These are phyloP conservation scores for Trididemnum clinides DNA, from an alignment of 23 tunicate genomes.

Conservation along the genomic window DNA sequence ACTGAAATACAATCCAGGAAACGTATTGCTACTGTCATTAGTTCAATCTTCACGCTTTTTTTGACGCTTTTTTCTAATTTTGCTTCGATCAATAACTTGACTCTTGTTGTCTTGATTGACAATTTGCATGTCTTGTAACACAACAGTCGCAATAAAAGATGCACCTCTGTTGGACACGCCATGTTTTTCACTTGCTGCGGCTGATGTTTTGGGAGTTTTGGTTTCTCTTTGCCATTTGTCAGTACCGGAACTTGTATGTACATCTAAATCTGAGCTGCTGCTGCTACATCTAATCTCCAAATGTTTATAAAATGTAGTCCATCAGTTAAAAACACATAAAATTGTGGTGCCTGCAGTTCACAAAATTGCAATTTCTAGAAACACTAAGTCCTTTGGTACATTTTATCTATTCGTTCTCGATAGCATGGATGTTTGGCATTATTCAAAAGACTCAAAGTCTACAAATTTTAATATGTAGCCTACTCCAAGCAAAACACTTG, in stretches of 20 bases:
- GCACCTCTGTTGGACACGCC: background rate
- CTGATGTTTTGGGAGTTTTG: background rate
- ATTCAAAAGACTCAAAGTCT: too few relatives aligned
- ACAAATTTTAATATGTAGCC: too few relatives aligned
- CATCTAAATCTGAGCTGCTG: background rate
- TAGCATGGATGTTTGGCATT: too few relatives aligned
- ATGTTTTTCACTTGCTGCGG: background rate
- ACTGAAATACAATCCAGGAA: background rate
- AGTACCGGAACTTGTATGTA: background rate
- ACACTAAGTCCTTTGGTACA: too few relatives aligned
- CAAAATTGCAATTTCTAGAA: too few relatives aligned
- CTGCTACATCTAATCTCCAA: too few relatives aligned
- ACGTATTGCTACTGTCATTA: background rate
- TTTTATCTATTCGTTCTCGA: too few relatives aligned
- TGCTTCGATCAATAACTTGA: conserved; percentile 3
- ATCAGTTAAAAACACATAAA: too few relatives aligned
- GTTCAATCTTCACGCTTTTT: background rate
- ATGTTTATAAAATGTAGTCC: too few relatives aligned
- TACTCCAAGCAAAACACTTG: too few relatives aligned
- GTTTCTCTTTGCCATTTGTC: background rate
- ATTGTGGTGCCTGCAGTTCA: too few relatives aligned
- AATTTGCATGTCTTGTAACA: conserved; percentile 11
- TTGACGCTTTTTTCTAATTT: background rate
- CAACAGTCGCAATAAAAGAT: background rate
- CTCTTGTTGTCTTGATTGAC: background rate